Evolutionary conservation across 2,888 invertebrate species (phyloP).

Genomic region (Axea sp.): DNA sequence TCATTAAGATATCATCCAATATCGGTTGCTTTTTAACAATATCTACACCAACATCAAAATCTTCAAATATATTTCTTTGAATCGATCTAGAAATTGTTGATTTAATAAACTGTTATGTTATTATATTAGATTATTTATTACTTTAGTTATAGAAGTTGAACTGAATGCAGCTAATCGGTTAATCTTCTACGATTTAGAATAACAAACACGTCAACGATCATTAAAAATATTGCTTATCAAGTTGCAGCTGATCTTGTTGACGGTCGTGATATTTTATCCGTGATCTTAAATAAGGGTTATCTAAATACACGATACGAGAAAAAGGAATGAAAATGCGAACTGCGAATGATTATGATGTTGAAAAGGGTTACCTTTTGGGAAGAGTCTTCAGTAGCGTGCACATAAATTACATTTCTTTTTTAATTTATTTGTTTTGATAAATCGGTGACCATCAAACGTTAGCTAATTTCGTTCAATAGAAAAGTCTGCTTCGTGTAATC

Average conservation of each 20-base stretch:
- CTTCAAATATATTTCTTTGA: no score
- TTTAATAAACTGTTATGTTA: no score
- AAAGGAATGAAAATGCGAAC: slow-evolving; percentile 22
- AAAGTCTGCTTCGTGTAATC: background rate
- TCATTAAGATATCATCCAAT: no score
- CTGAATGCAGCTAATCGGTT: no score
- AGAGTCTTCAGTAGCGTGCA: slow-evolving; percentile 69
- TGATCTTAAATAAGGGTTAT: slow-evolving; percentile 71
- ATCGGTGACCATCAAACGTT: slow-evolving; percentile 4
- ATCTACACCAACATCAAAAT: no score
- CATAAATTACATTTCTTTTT: slow-evolving; percentile 56
- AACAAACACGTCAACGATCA: slow-evolving; percentile 11
- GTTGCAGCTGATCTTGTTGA: slow-evolving; percentile 42
- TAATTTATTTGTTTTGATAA: slow-evolving; percentile 10
- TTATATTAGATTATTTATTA: no score
- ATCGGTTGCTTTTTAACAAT: no score
- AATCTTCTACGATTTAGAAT: slow-evolving; percentile 1
- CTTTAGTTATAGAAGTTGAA: no score
- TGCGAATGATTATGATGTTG: slow-evolving; percentile 17
- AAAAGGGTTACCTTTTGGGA: slow-evolving; percentile 65
- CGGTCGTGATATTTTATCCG: slow-evolving; percentile 60
- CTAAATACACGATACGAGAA: slow-evolving; percentile 43
- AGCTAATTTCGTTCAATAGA: slow-evolving; percentile 27
- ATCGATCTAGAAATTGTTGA: no score
- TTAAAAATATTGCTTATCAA: slow-evolving; percentile 41